Evolutionary conservation across 2,888 invertebrate genomes (phyloP), one percentile per base, ranked within the genome.

Genomic region (Agrypnus murinus): DNA sequence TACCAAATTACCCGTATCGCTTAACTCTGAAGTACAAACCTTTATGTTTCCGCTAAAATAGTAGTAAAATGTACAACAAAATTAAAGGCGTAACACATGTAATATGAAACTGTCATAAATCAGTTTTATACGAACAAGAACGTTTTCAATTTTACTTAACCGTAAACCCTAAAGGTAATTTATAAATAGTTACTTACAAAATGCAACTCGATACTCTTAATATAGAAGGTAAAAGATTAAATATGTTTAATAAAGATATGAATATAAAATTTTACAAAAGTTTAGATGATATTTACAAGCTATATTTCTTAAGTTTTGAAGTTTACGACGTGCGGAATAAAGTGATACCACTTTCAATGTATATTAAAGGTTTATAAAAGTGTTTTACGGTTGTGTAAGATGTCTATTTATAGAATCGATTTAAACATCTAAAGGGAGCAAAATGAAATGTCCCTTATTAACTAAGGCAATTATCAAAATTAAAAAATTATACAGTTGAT

Each of bases 321-420:
- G 55, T 55, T 55, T 55, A 53, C 34, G 53, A 53, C 8, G 31
- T 34, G n/a, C 1, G 32, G 55, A 17, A 38, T 8, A 36, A 55
- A n/a, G 38, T 15, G 34, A 32, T 17, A 36, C 55, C 55, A 50
- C 55, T 31, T 17, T 17, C 55, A 55, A 17, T 38, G 55, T 12
- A 50, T 50, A 50, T 50, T 50, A 50, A 31, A 12, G 46, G 31
- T 50, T 38, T 38, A 55, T 55, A 36, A 55, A 32, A 14, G 55
- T 8, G 36, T 9, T 55, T 55, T 55, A 55, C 17, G 55, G 55
- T 36, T 55, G 36, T 55, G 17, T 34, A 55, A 38, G 36, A 17
- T 55, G 5, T 10, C 55, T 55, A 55, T 55, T 55, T 55, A 55
- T 55, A 55, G 50, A n/a, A 31, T 34, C 34, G 55, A 38, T 55